Evolutionary conservation across 1,140 invertebrate species (phyloP).

Genomic region (Aphidius ervi): DNA sequence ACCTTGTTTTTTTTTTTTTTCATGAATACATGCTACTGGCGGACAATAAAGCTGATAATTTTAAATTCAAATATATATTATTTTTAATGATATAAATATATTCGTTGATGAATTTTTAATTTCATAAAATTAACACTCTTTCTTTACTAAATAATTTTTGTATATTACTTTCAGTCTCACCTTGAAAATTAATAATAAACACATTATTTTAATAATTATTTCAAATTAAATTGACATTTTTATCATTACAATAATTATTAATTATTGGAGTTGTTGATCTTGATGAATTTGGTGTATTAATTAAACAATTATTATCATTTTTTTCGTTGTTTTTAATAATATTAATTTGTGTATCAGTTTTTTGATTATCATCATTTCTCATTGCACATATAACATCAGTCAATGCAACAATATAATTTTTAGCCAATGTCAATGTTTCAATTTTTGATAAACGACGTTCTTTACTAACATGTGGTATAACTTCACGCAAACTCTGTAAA

Average conservation of each 20-base stretch:
- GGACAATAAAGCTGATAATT: too few relatives aligned
- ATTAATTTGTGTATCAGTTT: constrained; percentile 23
- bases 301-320: constrained; percentile 23
- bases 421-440: constrained; percentile 85
- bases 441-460: constrained; percentile 84
- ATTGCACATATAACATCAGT: constrained; percentile 82
- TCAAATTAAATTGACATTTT: constrained; percentile 16
- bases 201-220: constrained; percentile 11
- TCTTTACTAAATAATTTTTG: not conserved
- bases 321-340: constrained; percentile 18
- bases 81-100: too few relatives aligned
- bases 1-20: too few relatives aligned
- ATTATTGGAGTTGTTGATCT: constrained; percentile 33
- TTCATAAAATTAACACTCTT: too few relatives aligned
- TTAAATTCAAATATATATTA: too few relatives aligned
- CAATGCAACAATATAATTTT: constrained; percentile 90
- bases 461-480: constrained; percentile 88
- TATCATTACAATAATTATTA: constrained; percentile 20
- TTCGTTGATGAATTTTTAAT: too few relatives aligned
- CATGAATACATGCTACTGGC: too few relatives aligned
- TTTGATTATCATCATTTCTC: constrained; percentile 54
- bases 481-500: constrained; percentile 76
- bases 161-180: not conserved
- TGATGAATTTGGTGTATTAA: constrained; percentile 33
- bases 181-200: not conserved